Base-by-base conservation (phyloP, 2,797 vertebrate genomes). In the Cynodonichthys magdalenae region DNA sequence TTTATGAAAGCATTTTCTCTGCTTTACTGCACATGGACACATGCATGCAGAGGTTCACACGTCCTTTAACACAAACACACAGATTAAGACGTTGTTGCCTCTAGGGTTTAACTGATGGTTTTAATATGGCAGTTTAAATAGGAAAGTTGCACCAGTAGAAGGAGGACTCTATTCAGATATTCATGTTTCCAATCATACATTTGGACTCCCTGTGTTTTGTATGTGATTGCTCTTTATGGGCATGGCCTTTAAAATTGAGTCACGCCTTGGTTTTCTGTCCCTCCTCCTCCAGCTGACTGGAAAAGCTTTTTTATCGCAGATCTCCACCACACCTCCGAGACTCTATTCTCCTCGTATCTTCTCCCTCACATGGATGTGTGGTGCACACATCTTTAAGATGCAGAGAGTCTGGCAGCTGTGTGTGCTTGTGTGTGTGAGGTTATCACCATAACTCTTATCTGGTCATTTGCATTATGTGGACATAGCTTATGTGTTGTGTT, bases 121-220 rank as follows among this genome's bases (percentile, higher is more conserved):
- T 89, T 87, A 86, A 82, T 82, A 80, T 72, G 75, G 76, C 71
- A 18, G 76, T 80, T 82, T 76, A 82, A 72, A 84, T 80, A 83
- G 84, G 79, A 80, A 79, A 75, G 71, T 42, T 39, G 66, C 63
- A 45, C 69, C 82, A 76, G 85, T 87, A 88, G 70, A 74, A 62
- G 44, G 66, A 54, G 58, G 57, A 70, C 67, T 71, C 55, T 42
- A 53, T 77, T 65, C 42, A 24, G 15, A 61, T 54, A 31, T 44
- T 53, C 53, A 11, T 31, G 47, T 77, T 72, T 71, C 63, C 74
- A 62, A 59, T 74, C 63, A 39, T 39, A 10, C 36, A 39, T 39
- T 3, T 39, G 36, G 36, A 72, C 53, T 71, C 45, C 47, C 15
- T 53, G 44, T 12, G 11, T 54, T 81, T 77, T 76, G 58, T 73